Evolutionary conservation across 2,888 invertebrate species (phyloP), one percentile per base, ranked within the genome.

Genomic region (Ganaspis brasiliensis): DNA sequence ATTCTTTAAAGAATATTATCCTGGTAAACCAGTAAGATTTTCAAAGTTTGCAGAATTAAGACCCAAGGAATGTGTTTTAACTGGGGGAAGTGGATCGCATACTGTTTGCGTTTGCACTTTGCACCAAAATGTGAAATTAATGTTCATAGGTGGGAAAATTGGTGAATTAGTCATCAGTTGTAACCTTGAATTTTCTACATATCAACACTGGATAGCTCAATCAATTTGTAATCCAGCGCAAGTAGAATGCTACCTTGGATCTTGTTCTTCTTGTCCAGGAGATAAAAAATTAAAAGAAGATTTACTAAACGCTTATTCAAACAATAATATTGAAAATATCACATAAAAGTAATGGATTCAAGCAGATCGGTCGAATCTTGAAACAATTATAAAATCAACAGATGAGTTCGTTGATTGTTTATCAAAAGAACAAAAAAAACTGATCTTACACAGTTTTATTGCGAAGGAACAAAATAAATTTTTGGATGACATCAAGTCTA

Each of bases 111-210:
- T 85, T 9, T 84, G 85, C 72, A 56, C 74, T 10, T 63, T 79
- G 16, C 83, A 83, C 56, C 80, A 84, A 74, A 84, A 84, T 24
- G 56, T 81, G 6, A 82, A 85, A 70, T 75, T 85, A 10, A 80
- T 83, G 81, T 74, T 85, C 14, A 37, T 76, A 74, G 80, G 84
- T 77, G 56, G 56, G 14, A 56, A 56, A 16, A 24, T 56, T 10
- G 6, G 8, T 1, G 56, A 56, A n/a, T 14, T 21, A n/a, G n/a
- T n/a, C n/a, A n/a, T n/a, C 1, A 56, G 10, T 10, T 3, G 14
- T 8, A 19, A 21, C 2, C 14, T 56, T 10, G 12, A 9, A 8
- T 8, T 40, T 40, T 12, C 40, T 9, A 40, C 40, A 12, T 40
- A 40, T 10, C 4, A 56, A 9, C 19, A 21, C 14, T 10, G 19